These are phyloP conservation scores for Plecotus auritus DNA, from an alignment of 2,113 vertebrate species.

Conservation along the genomic window DNA sequence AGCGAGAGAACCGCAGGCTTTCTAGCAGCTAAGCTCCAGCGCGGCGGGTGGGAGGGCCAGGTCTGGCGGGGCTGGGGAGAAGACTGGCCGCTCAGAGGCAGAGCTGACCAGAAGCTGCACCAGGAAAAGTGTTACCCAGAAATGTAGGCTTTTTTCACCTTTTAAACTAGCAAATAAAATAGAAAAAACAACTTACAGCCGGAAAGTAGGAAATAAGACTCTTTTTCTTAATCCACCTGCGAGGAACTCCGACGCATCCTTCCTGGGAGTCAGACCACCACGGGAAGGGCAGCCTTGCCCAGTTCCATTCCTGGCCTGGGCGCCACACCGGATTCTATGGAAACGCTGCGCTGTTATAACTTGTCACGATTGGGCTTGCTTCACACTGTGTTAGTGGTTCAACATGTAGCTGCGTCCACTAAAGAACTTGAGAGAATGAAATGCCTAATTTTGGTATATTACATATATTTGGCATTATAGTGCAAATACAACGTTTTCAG, in stretches of 20 bases:
- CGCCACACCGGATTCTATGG: neutral
- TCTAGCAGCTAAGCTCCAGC: neutral
- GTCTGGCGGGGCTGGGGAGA: neutral
- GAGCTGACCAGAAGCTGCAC: fast-evolving
- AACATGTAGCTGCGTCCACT: neutral
- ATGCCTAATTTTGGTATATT: neutral
- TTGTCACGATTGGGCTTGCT: neutral
- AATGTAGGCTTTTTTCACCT: neutral
- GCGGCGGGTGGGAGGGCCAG: neutral
- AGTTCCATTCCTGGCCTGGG: neutral
- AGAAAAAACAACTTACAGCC: neutral
- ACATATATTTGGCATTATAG: neutral
- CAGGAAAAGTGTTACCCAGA: neutral
- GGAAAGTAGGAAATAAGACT: neutral
- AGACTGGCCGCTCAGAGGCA: neutral
- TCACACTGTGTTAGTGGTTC: neutral
- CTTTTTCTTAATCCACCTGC: neutral
- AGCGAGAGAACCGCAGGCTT: neutral
- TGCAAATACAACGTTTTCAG: neutral
- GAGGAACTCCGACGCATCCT: neutral
- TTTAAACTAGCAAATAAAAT: neutral
- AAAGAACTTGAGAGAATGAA: neutral
- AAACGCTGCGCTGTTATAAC: neutral
- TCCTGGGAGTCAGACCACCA: neutral
- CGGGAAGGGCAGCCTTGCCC: neutral